Conservation (phyloP, 1,140 invertebrate species). For the Drosophila ercepeae region DNA sequence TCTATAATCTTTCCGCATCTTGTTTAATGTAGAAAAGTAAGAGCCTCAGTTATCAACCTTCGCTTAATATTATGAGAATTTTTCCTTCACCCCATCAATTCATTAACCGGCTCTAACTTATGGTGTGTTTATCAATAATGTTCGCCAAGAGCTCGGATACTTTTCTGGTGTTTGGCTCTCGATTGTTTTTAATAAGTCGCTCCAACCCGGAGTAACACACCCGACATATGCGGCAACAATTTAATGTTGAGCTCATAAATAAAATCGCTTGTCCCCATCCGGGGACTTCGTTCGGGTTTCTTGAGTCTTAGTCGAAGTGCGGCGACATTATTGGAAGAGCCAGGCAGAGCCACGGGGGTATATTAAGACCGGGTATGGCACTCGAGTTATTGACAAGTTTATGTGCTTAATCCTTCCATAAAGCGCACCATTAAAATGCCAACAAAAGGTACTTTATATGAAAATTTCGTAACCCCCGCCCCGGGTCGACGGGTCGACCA, state of each 20-base stretch:
- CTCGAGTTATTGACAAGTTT: slow-evolving; percentile 82
- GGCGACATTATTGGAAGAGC: slow-evolving; percentile 73
- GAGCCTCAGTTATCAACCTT: slow-evolving; percentile 27
- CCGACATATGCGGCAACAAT: slow-evolving; percentile 71
- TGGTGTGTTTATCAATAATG: slow-evolving; percentile 66
- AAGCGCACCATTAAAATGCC: slow-evolving; percentile 81
- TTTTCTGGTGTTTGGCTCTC: slow-evolving; percentile 31
- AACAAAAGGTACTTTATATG: slow-evolving; percentile 83
- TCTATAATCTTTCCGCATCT: slow-evolving; percentile 10
- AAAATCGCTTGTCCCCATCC: slow-evolving; percentile 60
- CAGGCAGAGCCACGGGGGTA: slow-evolving; percentile 12
- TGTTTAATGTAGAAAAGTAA: slow-evolving; percentile 26
- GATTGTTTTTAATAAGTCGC: slow-evolving; percentile 75
- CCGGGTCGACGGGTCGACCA: slow-evolving; percentile 37
- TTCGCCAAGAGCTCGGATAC: slow-evolving; percentile 15
- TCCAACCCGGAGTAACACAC: background rate
- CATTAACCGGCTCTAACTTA: slow-evolving; percentile 19
- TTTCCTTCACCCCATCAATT: slow-evolving; percentile 31
- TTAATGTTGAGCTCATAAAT: slow-evolving; percentile 76
- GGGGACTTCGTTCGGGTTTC: slow-evolving; percentile 26
- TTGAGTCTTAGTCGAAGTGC: slow-evolving; percentile 62
- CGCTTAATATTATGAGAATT: slow-evolving; percentile 42
- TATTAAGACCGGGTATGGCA: slow-evolving; percentile 45
- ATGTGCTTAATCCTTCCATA: slow-evolving; percentile 82
- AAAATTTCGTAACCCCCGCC: slow-evolving; percentile 60